A percentile compares a stretch with the other conserved stretches of the same genome.
Conservation (phyloP, 2,113 vertebrate genomes). For the Labeo rohita region DNA sequence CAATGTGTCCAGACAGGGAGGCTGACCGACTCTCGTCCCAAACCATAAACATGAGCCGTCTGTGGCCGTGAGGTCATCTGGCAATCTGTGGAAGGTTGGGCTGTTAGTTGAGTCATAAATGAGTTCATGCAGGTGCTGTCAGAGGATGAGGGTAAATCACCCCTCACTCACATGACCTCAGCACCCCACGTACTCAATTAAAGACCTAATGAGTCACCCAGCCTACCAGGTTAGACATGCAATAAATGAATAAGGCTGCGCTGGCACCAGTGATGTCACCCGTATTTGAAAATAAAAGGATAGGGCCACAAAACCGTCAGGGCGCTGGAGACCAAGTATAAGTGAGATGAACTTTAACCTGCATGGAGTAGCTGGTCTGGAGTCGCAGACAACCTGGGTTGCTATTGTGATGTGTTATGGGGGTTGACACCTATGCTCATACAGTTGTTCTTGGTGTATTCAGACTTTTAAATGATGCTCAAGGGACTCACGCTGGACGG, state of each 20-base stretch:
- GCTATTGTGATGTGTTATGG: slow-evolving; percentile 9
- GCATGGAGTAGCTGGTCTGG: neutral
- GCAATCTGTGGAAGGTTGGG: slow-evolving; percentile 68
- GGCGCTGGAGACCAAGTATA: slow-evolving; percentile 11
- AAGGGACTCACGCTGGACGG: neutral
- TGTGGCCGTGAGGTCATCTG: slow-evolving; percentile 68
- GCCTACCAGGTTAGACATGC: slow-evolving; percentile 53
- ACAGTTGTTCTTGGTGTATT: slow-evolving; percentile 29
- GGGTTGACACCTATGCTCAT: slow-evolving; percentile 7
- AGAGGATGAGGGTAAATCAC: slow-evolving; percentile 56
- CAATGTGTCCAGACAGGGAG: slow-evolving; percentile 24
- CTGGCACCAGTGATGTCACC: slow-evolving; percentile 63
- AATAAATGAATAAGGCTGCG: slow-evolving; percentile 53
- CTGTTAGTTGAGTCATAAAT: slow-evolving; percentile 81
- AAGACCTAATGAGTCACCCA: slow-evolving; percentile 58
- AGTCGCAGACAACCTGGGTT: slow-evolving; percentile 4
- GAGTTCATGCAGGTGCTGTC: slow-evolving; percentile 76
- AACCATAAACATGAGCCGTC: slow-evolving; percentile 52
- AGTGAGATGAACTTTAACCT: slow-evolving; percentile 42
- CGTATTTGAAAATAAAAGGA: slow-evolving; percentile 45
- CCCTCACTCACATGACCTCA: slow-evolving; percentile 10
- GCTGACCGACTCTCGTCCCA: slow-evolving; percentile 43
- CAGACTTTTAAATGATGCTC: slow-evolving; percentile 43
- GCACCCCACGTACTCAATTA: slow-evolving; percentile 54
- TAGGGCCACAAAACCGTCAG: slow-evolving; percentile 33